Evolutionary conservation across 2,113 vertebrate genomes (phyloP), one percentile per base, ranked within the genome.

Genomic region (Vicugna pacos): DNA sequence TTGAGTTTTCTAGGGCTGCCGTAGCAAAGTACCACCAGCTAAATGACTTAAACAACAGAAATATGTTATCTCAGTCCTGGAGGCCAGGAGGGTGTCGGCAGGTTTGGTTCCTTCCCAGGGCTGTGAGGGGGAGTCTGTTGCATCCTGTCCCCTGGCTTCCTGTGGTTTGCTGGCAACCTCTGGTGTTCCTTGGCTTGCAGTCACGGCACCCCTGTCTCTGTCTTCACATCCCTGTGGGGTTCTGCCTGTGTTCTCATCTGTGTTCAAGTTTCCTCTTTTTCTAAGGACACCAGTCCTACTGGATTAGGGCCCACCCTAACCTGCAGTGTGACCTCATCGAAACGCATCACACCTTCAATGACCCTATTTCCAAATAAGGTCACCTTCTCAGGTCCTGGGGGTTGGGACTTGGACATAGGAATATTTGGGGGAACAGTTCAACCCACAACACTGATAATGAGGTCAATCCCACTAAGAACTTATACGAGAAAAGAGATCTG

Each of bases 181-280:
- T 32, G 48, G 24, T 26, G 6, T 60, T 30, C 11, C 56, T n/a
- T 67, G 46, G 26, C 30, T 35, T 60, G 16, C 12, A 48, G n/a
- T 14, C 5, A 9, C 14, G 4, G 69, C 19, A 11, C 15, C 52
- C 76, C 10, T 5, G 5, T 42, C 46, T n/a, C 8, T 77, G 65
- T 35, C 67, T 28, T 56, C 4, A 2, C 5, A 11, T 28, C 52
- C 64, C 10, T 14, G 0, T 28, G 56, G 19, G 1, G 0, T 48
- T 6, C 60, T 75, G 52, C 35, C 54, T 11, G 3, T 65, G 42
- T 38, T 35, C 32, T 8, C 24, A 5, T 48, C 84, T 79, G 7
- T 32, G 19, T 30, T 24, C 52, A 58, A 7, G 35, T 60, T 32
- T 73, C 46, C 46, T 58, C 38, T 77, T 83, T 42, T 75, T 22